Percentiles rank a stretch among this genome's conserved stretches.
Conservation (phyloP, 2,113 vertebrate genomes). For the Hemiscyllium ocellatum region DNA sequence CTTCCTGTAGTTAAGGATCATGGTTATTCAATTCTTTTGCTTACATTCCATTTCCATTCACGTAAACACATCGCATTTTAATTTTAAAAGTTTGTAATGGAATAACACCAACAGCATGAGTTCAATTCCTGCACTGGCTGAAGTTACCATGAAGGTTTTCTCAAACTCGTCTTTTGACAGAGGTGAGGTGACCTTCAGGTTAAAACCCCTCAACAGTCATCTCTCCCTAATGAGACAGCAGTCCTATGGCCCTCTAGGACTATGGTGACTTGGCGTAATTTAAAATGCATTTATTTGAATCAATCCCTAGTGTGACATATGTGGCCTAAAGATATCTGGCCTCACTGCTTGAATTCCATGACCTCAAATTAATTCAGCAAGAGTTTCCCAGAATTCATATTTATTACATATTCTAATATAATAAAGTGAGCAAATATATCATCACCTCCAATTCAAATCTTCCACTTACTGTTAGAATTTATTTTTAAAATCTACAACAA, state of each 20-base stretch:
- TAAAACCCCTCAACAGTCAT: too few species aligned
- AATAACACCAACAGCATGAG: too few species aligned
- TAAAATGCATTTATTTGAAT: not conserved
- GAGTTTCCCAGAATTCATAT: not conserved
- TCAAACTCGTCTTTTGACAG: too few species aligned
- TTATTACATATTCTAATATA: not conserved
- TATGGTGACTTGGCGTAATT: too few species aligned
- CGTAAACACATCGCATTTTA: not conserved
- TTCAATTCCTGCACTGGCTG: too few species aligned
- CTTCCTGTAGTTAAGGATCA: not conserved
- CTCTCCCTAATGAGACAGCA: too few species aligned
- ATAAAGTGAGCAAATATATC: not conserved
- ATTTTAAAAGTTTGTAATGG: not conserved
- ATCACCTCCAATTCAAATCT: not conserved
- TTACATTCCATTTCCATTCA: not conserved
- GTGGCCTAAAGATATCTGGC: not conserved
- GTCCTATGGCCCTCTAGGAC: too few species aligned
- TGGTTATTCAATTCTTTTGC: not conserved
- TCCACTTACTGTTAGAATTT: not conserved
- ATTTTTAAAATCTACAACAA: not conserved
- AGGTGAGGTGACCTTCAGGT: too few species aligned
- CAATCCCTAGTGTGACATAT: not conserved
- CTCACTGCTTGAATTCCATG: not conserved
- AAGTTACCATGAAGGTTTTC: too few species aligned
- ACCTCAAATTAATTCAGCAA: not conserved